Percentiles rank a stretch among this genome's conserved stretches.
Conservation (phyloP, 2,888 invertebrate species). For the Drosophila nigricruria region DNA sequence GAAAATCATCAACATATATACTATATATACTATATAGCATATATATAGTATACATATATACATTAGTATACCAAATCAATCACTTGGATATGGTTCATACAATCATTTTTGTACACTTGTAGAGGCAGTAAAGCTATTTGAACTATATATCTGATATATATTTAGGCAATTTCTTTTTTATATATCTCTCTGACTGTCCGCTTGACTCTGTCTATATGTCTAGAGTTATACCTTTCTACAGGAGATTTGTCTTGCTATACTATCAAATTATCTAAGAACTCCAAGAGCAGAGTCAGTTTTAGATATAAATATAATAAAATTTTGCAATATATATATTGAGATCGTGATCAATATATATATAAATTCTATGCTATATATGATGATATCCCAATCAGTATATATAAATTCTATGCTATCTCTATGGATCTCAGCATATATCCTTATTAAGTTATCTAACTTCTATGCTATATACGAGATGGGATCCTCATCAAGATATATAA, state of each 20-base stretch:
- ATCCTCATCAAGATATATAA: not conserved
- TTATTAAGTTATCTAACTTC: not conserved
- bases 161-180: not conserved
- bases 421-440: too few relatives aligned
- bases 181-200: not conserved
- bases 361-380: not conserved
- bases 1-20: not conserved
- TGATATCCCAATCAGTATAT: too few relatives aligned
- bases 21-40: not conserved
- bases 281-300: too few relatives aligned
- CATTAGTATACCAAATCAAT: constrained; percentile 4
- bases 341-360: not conserved
- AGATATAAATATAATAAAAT: too few relatives aligned
- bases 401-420: too few relatives aligned
- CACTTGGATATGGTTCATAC: constrained; percentile 22
- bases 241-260: not conserved
- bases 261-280: not conserved
- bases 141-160: not conserved
- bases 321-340: too few relatives aligned
- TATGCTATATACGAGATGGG: too few relatives aligned
- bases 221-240: too few relatives aligned
- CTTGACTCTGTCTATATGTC: not conserved
- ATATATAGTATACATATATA: not conserved
- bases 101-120: constrained; percentile 9
- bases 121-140: not conserved